A percentile compares a stretch with the other conserved stretches of the same genome.
These are phyloP conservation scores for Gorsachius goisagi DNA, from an alignment of 2,113 vertebrate genomes.

Conservation along the genomic window DNA sequence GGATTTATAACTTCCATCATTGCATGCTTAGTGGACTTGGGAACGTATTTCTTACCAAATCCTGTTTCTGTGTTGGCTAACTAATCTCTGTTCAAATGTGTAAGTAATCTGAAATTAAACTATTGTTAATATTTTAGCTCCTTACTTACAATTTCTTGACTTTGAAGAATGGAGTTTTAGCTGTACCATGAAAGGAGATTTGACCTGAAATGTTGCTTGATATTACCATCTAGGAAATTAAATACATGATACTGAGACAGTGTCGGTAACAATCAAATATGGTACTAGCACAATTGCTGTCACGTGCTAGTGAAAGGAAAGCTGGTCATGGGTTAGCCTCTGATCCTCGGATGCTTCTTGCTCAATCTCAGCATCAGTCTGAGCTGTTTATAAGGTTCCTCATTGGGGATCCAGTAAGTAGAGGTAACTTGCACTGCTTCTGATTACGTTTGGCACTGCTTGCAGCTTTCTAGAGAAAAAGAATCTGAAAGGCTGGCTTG, in stretches of 20 bases:
- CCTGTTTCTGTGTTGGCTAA: neutral
- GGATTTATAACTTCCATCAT: neutral
- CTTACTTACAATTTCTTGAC: neutral
- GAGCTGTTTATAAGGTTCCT: neutral
- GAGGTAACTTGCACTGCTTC: neutral
- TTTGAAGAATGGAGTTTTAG: neutral
- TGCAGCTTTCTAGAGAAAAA: neutral
- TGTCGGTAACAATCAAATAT: neutral
- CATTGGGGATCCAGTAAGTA: neutral
- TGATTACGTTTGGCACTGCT: neutral
- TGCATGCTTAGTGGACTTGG: neutral
- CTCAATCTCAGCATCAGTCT: neutral
- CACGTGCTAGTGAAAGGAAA: neutral
- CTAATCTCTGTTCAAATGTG: neutral
- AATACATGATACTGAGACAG: neutral
- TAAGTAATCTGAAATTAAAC: neutral
- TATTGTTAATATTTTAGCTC: neutral
- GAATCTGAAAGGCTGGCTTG: neutral
- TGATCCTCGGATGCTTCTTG: neutral
- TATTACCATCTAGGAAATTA: neutral
- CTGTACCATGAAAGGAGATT: neutral
- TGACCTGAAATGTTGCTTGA: neutral
- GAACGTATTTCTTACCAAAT: neutral
- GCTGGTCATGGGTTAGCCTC: neutral
- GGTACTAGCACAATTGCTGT: neutral